These are phyloP conservation scores for Battus philenor DNA, from an alignment of 1,140 invertebrate species.

Conservation along the genomic window DNA sequence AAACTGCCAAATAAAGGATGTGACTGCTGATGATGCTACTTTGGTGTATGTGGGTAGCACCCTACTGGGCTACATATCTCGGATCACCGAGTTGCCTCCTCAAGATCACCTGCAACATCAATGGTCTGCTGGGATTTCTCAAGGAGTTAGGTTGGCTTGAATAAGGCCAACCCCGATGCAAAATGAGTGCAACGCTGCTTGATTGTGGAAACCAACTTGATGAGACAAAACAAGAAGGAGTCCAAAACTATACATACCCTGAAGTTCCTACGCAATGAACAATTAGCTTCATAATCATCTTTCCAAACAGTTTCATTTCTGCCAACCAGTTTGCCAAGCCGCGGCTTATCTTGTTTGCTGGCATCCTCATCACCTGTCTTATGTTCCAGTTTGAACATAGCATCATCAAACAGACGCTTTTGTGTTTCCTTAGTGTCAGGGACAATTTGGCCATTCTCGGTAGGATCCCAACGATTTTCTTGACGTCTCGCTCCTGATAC, in stretches of 20 bases:
- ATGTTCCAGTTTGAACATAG: constrained; percentile 98
- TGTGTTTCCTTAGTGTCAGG: constrained; percentile 93
- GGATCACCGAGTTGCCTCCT: too few species aligned
- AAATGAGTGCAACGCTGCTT: too few species aligned
- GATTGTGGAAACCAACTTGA: too few species aligned
- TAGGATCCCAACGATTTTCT: constrained; percentile 98
- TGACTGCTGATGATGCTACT: too few species aligned
- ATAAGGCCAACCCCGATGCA: too few species aligned
- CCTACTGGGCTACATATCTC: too few species aligned
- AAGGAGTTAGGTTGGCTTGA: too few species aligned
- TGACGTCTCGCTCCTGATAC: constrained; percentile 95
- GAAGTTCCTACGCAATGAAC: constrained; percentile 86
- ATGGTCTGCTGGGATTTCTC: too few species aligned
- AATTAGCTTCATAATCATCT: constrained; percentile 94
- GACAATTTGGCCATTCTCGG: constrained; percentile 95
- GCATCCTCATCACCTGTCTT: constrained; percentile 86
- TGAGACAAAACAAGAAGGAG: too few species aligned
- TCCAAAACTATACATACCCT: constrained; percentile 81
- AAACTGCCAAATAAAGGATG: too few species aligned
- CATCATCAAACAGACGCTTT: constrained; percentile 92
- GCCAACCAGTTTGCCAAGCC: constrained; percentile 84
- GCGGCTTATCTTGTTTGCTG: constrained; percentile 82
- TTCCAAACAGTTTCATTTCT: constrained; percentile 88
- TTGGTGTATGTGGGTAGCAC: too few species aligned
- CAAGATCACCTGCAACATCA: too few species aligned